Evolutionary conservation across 2,888 invertebrate genomes (phyloP).

Genomic region (Drosophila barbarae): DNA sequence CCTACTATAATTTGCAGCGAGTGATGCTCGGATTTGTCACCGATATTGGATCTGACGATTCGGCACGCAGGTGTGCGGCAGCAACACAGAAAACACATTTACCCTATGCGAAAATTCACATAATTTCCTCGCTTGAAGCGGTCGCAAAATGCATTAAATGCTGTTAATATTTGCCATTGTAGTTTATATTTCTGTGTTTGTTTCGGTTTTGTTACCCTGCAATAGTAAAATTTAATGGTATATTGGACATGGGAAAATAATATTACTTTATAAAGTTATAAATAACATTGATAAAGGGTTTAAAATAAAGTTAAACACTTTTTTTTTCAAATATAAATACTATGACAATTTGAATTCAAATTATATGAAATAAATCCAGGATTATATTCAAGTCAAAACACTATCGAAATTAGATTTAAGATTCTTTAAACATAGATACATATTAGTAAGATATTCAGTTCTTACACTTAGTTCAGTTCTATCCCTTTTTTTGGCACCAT

Average conservation of each 20-base stretch:
- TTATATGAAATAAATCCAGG: neutral
- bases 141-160: slow-evolving; percentile 66
- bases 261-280: neutral
- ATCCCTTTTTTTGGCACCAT: fast-evolving
- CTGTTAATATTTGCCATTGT: slow-evolving; percentile 35
- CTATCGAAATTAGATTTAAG: neutral
- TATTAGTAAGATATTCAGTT: neutral
- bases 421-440: neutral
- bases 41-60: slow-evolving; percentile 52
- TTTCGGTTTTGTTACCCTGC: slow-evolving; percentile 11
- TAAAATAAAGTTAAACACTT: neutral
- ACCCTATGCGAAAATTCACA: slow-evolving; percentile 56
- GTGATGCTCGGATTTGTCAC: slow-evolving; percentile 52
- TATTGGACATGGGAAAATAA: neutral
- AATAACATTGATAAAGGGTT: neutral
- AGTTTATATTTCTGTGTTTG: slow-evolving; percentile 23
- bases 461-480: neutral
- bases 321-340: no score
- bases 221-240: neutral
- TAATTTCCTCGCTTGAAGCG: slow-evolving; percentile 64
- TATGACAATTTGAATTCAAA: no score
- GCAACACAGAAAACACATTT: slow-evolving; percentile 17
- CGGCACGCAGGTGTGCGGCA: slow-evolving; percentile 68
- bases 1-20: slow-evolving; percentile 15
- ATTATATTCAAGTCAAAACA: neutral